phyloP scores from a whole-genome alignment of 2,888 invertebrate genomes.

The Leptinotarsa tumamoca region DNA sequence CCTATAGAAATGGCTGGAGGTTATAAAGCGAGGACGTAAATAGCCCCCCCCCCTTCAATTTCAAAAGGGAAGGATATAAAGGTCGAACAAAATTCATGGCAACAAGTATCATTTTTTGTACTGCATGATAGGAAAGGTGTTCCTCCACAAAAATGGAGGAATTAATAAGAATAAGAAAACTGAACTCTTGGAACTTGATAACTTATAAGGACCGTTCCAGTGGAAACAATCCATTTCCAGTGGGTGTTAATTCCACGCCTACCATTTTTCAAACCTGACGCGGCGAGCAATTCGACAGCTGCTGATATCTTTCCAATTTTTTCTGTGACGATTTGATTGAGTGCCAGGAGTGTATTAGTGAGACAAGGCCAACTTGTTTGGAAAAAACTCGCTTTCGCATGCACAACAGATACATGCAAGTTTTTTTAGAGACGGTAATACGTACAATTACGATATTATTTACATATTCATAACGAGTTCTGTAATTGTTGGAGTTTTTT shows the following conservation, averaged over 20 bases:
- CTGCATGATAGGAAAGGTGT: too few species aligned
- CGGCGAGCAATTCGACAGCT: slow-evolving; percentile 14
- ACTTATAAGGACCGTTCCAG: not conserved
- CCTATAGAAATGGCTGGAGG: too few species aligned
- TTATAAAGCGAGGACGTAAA: too few species aligned
- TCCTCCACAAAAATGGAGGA: not conserved
- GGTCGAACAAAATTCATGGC: too few species aligned
- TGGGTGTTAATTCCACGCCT: not conserved
- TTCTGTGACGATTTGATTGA: slow-evolving; percentile 31
- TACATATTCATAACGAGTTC: slow-evolving; percentile 27
- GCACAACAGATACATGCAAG: slow-evolving; percentile 26
- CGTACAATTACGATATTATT: slow-evolving; percentile 21
- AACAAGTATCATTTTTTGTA: too few species aligned
- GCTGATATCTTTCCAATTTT: slow-evolving; percentile 23
- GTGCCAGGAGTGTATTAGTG: slow-evolving; percentile 33
- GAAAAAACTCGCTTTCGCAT: slow-evolving; percentile 31
- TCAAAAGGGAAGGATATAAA: too few species aligned
- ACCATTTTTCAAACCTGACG: not conserved
- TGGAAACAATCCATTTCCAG: not conserved
- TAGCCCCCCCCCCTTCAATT: too few species aligned
- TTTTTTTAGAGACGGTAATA: slow-evolving; percentile 16
- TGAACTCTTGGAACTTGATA: not conserved
- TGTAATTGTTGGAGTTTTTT: slow-evolving; percentile 4
- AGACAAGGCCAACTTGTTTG: slow-evolving; percentile 33
- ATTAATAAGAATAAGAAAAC: too few species aligned